Base-by-base conservation (phyloP, 2,888 invertebrate genomes). In the Clivina fossor region DNA sequence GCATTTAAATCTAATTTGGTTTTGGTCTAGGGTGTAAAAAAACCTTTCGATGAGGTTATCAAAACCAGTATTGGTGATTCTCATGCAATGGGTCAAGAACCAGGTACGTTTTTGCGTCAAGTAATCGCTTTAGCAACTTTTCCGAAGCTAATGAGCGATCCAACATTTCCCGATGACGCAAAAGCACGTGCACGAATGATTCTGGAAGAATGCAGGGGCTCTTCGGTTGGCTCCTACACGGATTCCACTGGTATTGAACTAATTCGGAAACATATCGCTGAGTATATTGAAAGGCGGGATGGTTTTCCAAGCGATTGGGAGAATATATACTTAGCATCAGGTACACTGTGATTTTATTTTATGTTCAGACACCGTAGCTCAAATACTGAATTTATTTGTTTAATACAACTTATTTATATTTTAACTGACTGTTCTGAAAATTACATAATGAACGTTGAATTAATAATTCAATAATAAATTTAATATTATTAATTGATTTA, bases 1-100 rank as follows among this genome's bases (percentile, higher is more conserved):
- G n/a, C n/a, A n/a, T n/a, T n/a, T n/a, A n/a, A n/a, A n/a, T n/a
- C n/a, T n/a, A n/a, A n/a, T 47, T 19, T n/a, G n/a, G n/a, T n/a
- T n/a, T n/a, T n/a, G n/a, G n/a, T 11, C 19, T 33, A 94, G 93
- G 94, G 94, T 9, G 85, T 77, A 0, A 76, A 85, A 65, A 93
- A 96, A 69, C 94, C 97, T 1, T 98, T 98, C 76, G 85, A 83
- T 57, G 86, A 85, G 73, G 96, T 99, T 46, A 92, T 98, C 69
- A 88, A 89, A 68, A 96, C 97, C 1, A 99, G 99, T 75, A 95
- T 99, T 68, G 99, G 99, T 28, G 99, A 99, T 77, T 94, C 95
- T 53, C 99, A 99, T 79, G 98, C 99, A 0, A 95, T 93, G 89
- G 95, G 95, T 22, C 97, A 99, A 72, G 74, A 78, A 46, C 98